Percentiles rank a stretch among this genome's conserved stretches.
phyloP scores from a whole-genome alignment of 2,797 vertebrate species.

The Rhadinocentrus ornatus region DNA sequence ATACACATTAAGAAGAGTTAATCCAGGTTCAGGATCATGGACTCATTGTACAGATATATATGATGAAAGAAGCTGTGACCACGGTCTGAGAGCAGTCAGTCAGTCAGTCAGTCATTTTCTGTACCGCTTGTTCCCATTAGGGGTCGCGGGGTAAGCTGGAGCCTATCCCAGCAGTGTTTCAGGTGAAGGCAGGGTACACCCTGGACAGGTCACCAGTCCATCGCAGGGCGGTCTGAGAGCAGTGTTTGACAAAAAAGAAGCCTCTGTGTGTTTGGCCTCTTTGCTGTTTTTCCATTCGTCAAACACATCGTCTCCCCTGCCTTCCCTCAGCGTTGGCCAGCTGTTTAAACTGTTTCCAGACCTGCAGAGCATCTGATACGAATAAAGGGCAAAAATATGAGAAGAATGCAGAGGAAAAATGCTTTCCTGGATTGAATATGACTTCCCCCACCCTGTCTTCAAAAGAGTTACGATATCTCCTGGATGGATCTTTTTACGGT shows the following conservation, averaged over 20 bases:
- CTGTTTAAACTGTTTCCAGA: conserved; percentile 74
- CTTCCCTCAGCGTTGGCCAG: conserved; percentile 34
- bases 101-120: too few relatives aligned
- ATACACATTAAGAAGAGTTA: conserved; percentile 29
- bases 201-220: too few relatives aligned
- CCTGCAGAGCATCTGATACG: conserved; percentile 37
- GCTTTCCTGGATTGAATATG: conserved; percentile 45
- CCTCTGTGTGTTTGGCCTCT: conserved; percentile 38
- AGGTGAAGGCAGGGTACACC: too few relatives aligned
- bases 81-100: conserved; percentile 44
- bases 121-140: too few relatives aligned
- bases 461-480: conserved; percentile 13
- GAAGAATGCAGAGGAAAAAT: conserved; percentile 63
- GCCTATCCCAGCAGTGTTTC: too few relatives aligned
- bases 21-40: conserved; percentile 17
- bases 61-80: conserved; percentile 48
- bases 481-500: conserved; percentile 15
- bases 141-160: too few relatives aligned
- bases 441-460: conserved; percentile 28
- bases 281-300: conserved; percentile 55
- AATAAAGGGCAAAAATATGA: conserved; percentile 54
- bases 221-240: conserved; percentile 28
- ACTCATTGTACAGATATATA: conserved; percentile 34
- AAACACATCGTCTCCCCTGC: not conserved
- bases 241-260: conserved; percentile 39